phyloP scores from a whole-genome alignment of 2,888 invertebrate genomes.

The Drosophila hamatofila region DNA sequence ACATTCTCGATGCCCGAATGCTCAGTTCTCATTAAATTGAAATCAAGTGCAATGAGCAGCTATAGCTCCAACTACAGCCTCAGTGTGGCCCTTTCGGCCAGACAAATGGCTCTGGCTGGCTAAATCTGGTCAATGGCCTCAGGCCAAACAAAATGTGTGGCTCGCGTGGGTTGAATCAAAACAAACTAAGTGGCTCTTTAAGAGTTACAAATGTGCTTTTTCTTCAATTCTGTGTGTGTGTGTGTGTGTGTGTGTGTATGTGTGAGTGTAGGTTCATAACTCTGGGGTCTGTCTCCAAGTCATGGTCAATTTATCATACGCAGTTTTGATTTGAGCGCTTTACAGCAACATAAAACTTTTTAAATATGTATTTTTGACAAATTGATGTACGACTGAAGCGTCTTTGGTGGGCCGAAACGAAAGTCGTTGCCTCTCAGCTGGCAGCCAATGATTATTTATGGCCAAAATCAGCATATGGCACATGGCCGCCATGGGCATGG shows the following conservation, averaged over 20 bases:
- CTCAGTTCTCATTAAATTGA: slow-evolving; percentile 68
- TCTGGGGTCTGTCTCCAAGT: slow-evolving; percentile 43
- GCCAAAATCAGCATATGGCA: slow-evolving; percentile 24
- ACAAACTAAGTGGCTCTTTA: slow-evolving; percentile 73
- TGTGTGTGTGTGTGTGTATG: slow-evolving; percentile 17
- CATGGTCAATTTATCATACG: slow-evolving; percentile 77
- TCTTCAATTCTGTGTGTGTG: slow-evolving; percentile 21
- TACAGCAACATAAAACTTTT: slow-evolving; percentile 3
- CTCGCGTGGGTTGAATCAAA: slow-evolving; percentile 76
- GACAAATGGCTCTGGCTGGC: slow-evolving; percentile 26
- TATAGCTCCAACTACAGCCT: neutral
- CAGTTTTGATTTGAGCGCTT: slow-evolving; percentile 52
- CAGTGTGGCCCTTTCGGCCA: slow-evolving; percentile 47
- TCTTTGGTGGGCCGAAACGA: slow-evolving; percentile 66
- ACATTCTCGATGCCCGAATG: slow-evolving; percentile 16
- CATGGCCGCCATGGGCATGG: slow-evolving; percentile 11
- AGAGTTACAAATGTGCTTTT: slow-evolving; percentile 65
- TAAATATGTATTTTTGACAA: slow-evolving; percentile 58
- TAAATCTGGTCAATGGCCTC: slow-evolving; percentile 73
- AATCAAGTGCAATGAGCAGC: slow-evolving; percentile 59
- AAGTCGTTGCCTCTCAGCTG: slow-evolving; percentile 41
- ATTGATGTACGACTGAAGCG: slow-evolving; percentile 57
- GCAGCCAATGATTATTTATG: slow-evolving; percentile 58
- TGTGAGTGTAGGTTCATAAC: slow-evolving; percentile 34
- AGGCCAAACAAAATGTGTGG: slow-evolving; percentile 23